Evolutionary conservation across 2,888 invertebrate species (phyloP).

Genomic region (Glyphotaelius pellucidus): DNA sequence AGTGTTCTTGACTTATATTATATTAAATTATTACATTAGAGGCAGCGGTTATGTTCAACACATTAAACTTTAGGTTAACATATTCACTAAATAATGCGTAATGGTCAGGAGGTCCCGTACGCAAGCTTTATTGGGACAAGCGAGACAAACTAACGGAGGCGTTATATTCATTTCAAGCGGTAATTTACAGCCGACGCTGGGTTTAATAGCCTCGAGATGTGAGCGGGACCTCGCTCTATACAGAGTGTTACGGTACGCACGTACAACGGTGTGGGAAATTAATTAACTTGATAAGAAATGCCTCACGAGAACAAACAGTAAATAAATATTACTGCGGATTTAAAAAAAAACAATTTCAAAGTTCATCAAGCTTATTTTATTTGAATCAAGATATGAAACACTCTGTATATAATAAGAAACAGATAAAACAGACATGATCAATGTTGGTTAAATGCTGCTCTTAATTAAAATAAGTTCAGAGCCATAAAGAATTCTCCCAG

Average conservation of each 20-base stretch:
- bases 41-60: neutral
- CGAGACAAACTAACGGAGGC: neutral
- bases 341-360: neutral
- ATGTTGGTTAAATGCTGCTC: slow-evolving; percentile 10
- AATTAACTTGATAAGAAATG: neutral
- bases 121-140: slow-evolving; percentile 2
- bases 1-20: neutral
- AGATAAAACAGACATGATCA: neutral
- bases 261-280: neutral
- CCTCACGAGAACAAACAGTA: neutral
- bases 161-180: neutral
- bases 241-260: neutral
- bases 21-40: neutral
- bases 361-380: neutral
- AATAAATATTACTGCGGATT: neutral
- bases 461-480: neutral
- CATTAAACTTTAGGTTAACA: neutral
- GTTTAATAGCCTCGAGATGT: neutral
- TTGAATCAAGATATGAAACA: slow-evolving; percentile 3
- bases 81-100: neutral
- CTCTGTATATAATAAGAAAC: slow-evolving; percentile 5
- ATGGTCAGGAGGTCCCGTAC: neutral
- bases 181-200: neutral
- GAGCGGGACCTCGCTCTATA: neutral
- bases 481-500: neutral